These are phyloP conservation scores for Cancer borealis DNA, from an alignment of 2,888 invertebrate genomes.

Conservation along the genomic window DNA sequence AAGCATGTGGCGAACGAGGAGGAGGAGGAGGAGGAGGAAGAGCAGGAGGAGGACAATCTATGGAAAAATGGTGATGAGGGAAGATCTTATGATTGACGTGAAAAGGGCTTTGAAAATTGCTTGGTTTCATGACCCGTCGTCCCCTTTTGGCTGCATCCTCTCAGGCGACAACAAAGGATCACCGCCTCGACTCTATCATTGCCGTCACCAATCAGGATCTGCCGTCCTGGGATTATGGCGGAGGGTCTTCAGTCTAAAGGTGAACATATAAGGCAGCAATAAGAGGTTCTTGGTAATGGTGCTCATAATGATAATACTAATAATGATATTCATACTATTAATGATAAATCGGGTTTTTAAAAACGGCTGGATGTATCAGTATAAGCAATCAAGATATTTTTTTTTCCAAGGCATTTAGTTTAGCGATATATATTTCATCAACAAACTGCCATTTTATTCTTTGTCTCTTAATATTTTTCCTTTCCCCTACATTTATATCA, in stretches of 20 bases:
- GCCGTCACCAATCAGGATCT: neutral
- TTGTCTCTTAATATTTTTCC: too few relatives aligned
- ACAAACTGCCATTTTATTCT: too few relatives aligned
- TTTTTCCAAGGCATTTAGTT: too few relatives aligned
- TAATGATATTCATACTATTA: too few relatives aligned
- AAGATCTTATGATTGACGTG: neutral
- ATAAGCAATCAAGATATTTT: too few relatives aligned
- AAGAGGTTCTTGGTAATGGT: neutral
- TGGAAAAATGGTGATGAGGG: neutral
- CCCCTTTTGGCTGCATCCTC: neutral
- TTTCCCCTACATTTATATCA: too few relatives aligned
- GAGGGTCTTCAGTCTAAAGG: neutral
- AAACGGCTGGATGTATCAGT: too few relatives aligned
- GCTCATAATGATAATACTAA: neutral
- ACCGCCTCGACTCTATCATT: neutral
- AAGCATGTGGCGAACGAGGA: neutral
- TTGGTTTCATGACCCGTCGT: neutral
- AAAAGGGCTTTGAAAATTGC: neutral
- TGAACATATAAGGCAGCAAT: neutral
- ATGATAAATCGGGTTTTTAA: too few relatives aligned
- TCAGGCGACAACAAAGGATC: neutral
- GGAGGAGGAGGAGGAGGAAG: neutral
- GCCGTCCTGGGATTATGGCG: neutral
- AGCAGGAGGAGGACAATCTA: neutral
- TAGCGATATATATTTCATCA: too few relatives aligned